Evolutionary conservation across 1,140 invertebrate genomes (phyloP), one percentile per base, ranked within the genome.

Genomic region (Hypsibius dujardini): DNA sequence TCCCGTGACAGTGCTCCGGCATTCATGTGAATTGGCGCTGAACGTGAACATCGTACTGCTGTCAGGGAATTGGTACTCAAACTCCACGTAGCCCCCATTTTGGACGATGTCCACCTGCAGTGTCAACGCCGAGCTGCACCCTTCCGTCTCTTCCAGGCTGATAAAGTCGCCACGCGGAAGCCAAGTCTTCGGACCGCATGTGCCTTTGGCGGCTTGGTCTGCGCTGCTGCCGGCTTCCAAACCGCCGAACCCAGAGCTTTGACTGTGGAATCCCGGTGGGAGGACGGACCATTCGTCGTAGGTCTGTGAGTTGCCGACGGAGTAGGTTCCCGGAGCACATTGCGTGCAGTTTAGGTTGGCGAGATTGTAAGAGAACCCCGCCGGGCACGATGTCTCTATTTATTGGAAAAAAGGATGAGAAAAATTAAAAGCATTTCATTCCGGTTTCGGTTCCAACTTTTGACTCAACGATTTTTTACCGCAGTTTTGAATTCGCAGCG

Each of bases 21-120:
- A 67, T 12, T 67, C 62, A 12, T 12, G 45, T 7, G 12, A 45
- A 15, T 15, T 12, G 3, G 42, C 42, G 62, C 3, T 15, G 42
- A 67, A 67, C 42, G 42, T 67, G 62, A 67, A 67, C 62, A 67
- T 67, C 42, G 42, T 15, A 67, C 62, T 42, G 3, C 12, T 15
- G 12, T 67, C 62, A 7, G 62, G 62, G 42, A 15, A 67, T 42
- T 67, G 62, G 42, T 67, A 67, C 42, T 67, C 62, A 42, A 67
- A 67, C 3, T 67, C 62, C 12, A 67, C 62, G 62, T 7, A 67
- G 50, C 50, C 50, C 12, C 12, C 42, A 12, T 67, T 3, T 42
- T 67, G 62, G 45, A 67, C 3, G 12, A 67, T 15, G 45, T 67
- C 62, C 12, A 67, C 62, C 42, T 67, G 12, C 62, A 67, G 62